Evolutionary conservation across 2,797 vertebrate species (phyloP), one percentile per base, ranked within the genome.

Genomic region (Acipenser oxyrinchus): DNA sequence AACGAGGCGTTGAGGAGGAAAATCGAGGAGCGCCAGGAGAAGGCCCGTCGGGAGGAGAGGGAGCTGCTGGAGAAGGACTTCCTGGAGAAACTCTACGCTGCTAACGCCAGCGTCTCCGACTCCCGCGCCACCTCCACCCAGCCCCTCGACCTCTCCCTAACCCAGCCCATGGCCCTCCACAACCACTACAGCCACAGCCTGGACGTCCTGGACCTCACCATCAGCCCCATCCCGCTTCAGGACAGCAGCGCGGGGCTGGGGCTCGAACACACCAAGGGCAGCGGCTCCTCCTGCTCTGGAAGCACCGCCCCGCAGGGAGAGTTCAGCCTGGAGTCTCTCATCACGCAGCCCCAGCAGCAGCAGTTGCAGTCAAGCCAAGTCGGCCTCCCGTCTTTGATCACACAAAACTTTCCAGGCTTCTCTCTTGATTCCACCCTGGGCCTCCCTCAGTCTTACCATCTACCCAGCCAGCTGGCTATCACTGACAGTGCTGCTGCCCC

Each of bases 1-100:
- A 91, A 98, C 0, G 83, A 89, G 0, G 92, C 93, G 6, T 93
- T 97, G 70, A 97, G 95, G 80, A 82, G 81, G 68, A 91, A 88
- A 69, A 77, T 86, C 1, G 81, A 80, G 69, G 89, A 90, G 75
- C 79, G 79, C 66, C 79, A 89, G 69, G 82, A 78, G 72, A 78
- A 76, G 66, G 84, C 78, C 58, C 9, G 52, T 9, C 78, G 77
- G 62, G 78, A 12, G 9, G 74, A 65, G 0, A 64, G 64, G 52
- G 52, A 55, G 6, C 58, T 76, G 2, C 63, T 72, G 1, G 57
- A 4, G 52, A 9, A 55, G 52, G 52, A 55, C 71, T 74, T 79
- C 71, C 76, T 68, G 1, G 79, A 73, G 67, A 77, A 64, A 76
- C 84, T 83, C 82, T 37, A 75, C 23, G 78, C 63, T 75, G 49